Evolutionary conservation across 2,888 invertebrate species (phyloP), one percentile per base, ranked within the genome.

Genomic region (Pollenia angustigena): DNA sequence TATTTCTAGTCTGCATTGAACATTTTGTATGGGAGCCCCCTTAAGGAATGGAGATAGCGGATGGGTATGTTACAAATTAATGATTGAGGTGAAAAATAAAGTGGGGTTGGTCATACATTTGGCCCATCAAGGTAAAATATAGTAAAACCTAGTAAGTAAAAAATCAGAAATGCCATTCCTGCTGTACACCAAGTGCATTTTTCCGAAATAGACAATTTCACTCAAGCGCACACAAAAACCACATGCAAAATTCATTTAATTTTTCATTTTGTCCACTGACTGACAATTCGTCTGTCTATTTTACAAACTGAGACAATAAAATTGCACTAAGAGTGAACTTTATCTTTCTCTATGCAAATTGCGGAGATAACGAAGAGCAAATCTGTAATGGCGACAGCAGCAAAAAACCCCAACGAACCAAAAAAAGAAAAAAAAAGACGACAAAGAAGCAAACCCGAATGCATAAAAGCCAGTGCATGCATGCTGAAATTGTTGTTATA

Each of bases 301-400:
- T 56, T 32, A 62, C 72, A 58, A 66, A 68, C 68, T 56, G 23
- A 56, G 46, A 75, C 80, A 60, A 69, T 32, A 56, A 68, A 50
- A 50, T 23, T 72, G 64, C 64, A 85, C 76, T 44, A 82, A 83
- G 76, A 71, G 69, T 86, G 75, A 82, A 86, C 82, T 83, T 86
- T 83, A 82, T 86, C 79, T 86, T 42, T 23, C 56, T 46, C 71
- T 46, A 46, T n/a, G 74, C 62, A 64, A 32, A 32, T 60, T 18
- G 54, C 52, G 60, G 64, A 62, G 79, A 62, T 74, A 79, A 68
- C 52, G 62, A 68, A 62, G 56, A 81, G 40, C 58, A 76, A 56
- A 66, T 74, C 9, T 56, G 71, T 71, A 64, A 83, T 58, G 76
- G 71, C 69, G 69, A 78, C 76, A 42, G 23, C 54, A 71, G 54